Percentiles rank a stretch among this genome's conserved stretches.
Evolutionary conservation across 2,113 vertebrate genomes (phyloP).

Genomic region (Columba livia): DNA sequence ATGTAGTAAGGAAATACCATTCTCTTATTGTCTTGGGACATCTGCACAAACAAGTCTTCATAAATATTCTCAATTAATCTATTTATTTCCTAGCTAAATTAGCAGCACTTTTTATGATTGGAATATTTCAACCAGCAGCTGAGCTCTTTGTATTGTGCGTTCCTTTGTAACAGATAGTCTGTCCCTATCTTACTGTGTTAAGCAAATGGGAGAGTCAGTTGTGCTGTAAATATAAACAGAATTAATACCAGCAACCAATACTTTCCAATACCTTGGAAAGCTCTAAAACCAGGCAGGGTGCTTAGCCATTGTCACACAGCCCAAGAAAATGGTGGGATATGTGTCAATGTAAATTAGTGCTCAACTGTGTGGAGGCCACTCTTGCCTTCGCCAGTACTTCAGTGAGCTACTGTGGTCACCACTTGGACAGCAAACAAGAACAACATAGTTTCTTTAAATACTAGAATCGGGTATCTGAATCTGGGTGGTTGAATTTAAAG

Average conservation of each 20-base stretch:
- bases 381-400: neutral
- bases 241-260: neutral
- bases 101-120: slow-evolving; percentile 21
- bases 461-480: neutral
- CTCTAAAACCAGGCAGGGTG: neutral
- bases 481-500: neutral
- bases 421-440: neutral
- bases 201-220: neutral
- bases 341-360: neutral
- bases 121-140: slow-evolving; percentile 30
- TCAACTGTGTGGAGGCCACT: neutral
- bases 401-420: neutral
- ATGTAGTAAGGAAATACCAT: neutral
- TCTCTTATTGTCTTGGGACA: slow-evolving; percentile 2
- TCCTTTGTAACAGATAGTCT: neutral
- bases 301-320: neutral
- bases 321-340: neutral
- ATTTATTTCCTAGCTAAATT: slow-evolving; percentile 32
- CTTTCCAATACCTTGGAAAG: neutral
- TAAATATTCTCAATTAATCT: slow-evolving; percentile 39
- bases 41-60: slow-evolving; percentile 29
- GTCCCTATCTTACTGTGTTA: neutral
- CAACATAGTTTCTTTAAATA: neutral
- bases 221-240: slow-evolving; percentile 25
- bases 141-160: neutral